Evolutionary conservation across 2,797 vertebrate genomes (phyloP).

Genomic region (Spatula clypeata): DNA sequence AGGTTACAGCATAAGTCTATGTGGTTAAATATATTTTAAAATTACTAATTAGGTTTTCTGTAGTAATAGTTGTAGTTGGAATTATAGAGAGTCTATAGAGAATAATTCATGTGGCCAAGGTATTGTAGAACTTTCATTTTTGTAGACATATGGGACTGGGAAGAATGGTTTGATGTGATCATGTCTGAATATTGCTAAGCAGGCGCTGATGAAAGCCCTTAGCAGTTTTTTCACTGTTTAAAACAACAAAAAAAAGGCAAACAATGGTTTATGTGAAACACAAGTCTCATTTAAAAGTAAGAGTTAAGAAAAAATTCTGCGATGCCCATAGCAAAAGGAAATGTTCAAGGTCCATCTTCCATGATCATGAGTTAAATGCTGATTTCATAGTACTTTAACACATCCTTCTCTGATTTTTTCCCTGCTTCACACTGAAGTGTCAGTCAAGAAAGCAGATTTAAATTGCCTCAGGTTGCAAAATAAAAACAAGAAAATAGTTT

Average conservation of each 20-base stretch:
- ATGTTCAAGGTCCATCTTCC: neutral
- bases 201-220: neutral
- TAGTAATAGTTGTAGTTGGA: neutral
- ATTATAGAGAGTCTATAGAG: neutral
- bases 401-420: neutral
- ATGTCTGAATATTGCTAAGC: neutral
- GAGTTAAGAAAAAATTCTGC: neutral
- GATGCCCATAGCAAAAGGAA: neutral
- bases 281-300: neutral
- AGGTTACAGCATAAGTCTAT: neutral
- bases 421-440: neutral
- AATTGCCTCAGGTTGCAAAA: neutral
- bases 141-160: neutral
- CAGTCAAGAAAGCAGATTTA: neutral
- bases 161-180: neutral
- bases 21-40: neutral
- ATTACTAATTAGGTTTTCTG: neutral
- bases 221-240: neutral
- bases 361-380: neutral
- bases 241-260: neutral
- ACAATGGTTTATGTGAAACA: neutral
- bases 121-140: neutral
- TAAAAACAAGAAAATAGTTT: neutral
- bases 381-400: neutral
- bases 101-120: neutral